Base-by-base conservation (phyloP, 1,140 invertebrate genomes). In the Ips typographus region DNA sequence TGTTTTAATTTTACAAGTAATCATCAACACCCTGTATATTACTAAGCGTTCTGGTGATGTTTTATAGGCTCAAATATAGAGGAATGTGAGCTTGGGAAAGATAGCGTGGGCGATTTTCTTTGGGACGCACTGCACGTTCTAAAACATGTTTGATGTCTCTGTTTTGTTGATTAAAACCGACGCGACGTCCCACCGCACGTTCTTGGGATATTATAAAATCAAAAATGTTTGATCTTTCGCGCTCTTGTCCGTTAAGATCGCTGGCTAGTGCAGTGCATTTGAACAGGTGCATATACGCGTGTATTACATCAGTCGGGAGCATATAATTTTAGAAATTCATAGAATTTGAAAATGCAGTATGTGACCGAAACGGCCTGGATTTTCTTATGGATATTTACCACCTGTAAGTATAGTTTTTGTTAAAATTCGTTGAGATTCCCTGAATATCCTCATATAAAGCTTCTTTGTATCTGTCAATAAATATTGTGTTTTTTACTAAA, bases 121-220 rank as follows among this genome's bases (percentile, higher is more conserved):
- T 49, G 22, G 6, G 44, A 49, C 22, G 22, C 22, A 49, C 7
- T 22, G 7, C 44, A 49, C 3, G 44, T 2, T 49, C 22, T 22
- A 22, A 22, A 22, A 22, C 22, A 22, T 36, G 37, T 55, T 55
- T 55, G 52, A 55, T 55, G 41, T 41, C 57, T 59, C 57, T 59
- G 57, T 59, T 59, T 40, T 59, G 38, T 59, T 59, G 57, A 6
- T 59, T 59, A 59, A 42, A 42, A 36, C 37, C 38, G 8, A n/a
- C 57, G 57, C 38, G 8, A n/a, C 57, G 57, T 38, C 57, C 57
- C 57, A 59, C 57, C 7, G 42, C 57, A 36, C 39, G 4, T 42
- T 40, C 57, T 59, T 4, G 37, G 41, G 42, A 40, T 59, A 41
- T 59, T 56, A 56, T 56, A 56, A 56, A 56, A 56, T 39, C 39